Evolutionary conservation across 64 coral and sea anemone genomes (phyloP).

Genomic region (Acropora tenuis): DNA sequence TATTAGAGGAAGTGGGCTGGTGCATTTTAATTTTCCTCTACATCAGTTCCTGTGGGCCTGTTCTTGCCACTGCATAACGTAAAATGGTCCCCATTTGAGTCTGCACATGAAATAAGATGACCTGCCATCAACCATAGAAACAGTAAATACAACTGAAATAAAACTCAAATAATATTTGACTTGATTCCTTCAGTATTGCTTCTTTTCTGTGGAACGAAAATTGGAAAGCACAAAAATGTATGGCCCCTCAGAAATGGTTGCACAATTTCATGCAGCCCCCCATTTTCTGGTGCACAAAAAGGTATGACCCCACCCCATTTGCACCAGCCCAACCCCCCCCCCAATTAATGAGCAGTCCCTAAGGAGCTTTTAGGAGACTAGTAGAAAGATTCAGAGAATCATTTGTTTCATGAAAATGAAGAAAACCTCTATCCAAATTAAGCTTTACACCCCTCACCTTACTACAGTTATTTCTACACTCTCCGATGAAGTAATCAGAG

Average conservation of each 20-base stretch:
- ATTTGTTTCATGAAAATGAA: neutral
- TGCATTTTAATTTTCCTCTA: too few species aligned
- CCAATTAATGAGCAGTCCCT: too few species aligned
- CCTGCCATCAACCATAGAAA: neutral
- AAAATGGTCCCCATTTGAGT: neutral
- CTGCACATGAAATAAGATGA: neutral
- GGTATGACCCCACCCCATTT: too few species aligned
- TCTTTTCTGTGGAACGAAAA: slow-evolving; percentile 13
- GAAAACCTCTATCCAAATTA: neutral
- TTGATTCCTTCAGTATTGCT: slow-evolving; percentile 9
- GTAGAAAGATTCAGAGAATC: too few species aligned
- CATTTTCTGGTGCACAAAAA: too few species aligned
- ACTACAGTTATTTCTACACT: slow-evolving; percentile 97
- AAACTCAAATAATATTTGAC: neutral
- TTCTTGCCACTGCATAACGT: too few species aligned
- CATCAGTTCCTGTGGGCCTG: too few species aligned
- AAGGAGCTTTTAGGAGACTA: too few species aligned
- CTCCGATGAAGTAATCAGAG: slow-evolving; percentile 98
- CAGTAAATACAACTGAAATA: neutral
- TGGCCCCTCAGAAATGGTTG: slow-evolving; percentile 63
- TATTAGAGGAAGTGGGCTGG: too few species aligned
- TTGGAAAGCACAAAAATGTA: slow-evolving; percentile 44
- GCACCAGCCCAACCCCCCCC: too few species aligned
- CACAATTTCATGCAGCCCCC: slow-evolving; percentile 51
- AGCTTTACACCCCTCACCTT: slow-evolving; percentile 55